These are phyloP conservation scores for Pantherophis guttatus DNA, from an alignment of 2,113 vertebrate genomes.

Conservation along the genomic window DNA sequence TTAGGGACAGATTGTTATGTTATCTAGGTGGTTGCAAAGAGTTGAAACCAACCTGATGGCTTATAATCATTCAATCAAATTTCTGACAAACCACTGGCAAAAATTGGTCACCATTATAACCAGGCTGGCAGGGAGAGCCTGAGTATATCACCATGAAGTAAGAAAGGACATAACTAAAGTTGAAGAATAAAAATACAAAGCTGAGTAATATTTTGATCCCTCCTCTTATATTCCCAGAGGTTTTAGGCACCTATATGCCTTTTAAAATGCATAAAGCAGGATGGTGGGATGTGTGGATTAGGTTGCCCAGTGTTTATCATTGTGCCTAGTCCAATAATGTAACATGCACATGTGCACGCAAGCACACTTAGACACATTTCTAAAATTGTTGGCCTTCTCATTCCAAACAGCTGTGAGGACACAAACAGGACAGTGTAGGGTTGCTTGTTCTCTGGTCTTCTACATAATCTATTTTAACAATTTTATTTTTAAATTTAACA, in stretches of 20 bases:
- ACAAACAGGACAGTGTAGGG: neutral
- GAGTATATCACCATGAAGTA: neutral
- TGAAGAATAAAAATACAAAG: neutral
- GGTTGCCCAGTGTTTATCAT: neutral
- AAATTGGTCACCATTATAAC: neutral
- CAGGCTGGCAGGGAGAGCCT: neutral
- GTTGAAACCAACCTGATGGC: neutral
- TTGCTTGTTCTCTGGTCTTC: neutral
- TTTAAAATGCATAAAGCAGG: neutral
- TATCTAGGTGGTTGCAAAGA: neutral
- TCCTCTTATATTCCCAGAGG: neutral
- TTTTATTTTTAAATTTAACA: too few relatives aligned
- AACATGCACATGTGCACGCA: neutral
- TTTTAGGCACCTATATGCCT: neutral
- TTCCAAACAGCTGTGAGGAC: neutral
- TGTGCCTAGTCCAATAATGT: neutral
- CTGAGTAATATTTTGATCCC: neutral
- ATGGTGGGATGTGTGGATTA: neutral
- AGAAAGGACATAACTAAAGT: neutral
- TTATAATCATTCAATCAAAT: neutral
- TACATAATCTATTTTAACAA: neutral
- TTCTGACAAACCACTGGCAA: neutral
- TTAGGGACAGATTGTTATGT: neutral
- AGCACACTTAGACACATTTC: neutral
- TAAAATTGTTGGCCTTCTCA: neutral